Conservation (phyloP, 2,888 invertebrate genomes). For the Amphipyra berbera region DNA sequence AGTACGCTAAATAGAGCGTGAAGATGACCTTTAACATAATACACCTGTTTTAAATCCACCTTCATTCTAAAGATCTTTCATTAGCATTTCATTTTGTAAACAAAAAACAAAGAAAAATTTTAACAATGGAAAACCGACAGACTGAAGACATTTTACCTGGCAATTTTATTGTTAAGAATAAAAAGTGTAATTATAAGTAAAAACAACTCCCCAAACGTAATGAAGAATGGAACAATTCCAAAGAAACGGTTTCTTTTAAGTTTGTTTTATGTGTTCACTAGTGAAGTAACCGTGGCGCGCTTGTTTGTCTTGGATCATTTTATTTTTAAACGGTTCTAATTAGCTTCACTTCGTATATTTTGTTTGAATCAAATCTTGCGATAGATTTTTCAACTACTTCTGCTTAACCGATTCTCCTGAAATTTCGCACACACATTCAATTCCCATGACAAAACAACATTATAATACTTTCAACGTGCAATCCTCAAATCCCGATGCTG, state of each 20-base stretch:
- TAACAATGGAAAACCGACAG: slow-evolving; percentile 44
- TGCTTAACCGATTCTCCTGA: no score
- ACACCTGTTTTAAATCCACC: not conserved
- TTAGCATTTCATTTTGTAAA: slow-evolving; percentile 20
- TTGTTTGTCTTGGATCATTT: not conserved
- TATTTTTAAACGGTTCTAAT: not conserved
- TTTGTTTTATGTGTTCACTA: slow-evolving; percentile 24
- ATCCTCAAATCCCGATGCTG: no score
- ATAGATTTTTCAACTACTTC: no score
- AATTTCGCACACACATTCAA: no score
- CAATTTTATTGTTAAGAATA: slow-evolving; percentile 46
- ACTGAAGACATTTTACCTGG: slow-evolving; percentile 35
- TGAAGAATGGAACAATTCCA: slow-evolving; percentile 41
- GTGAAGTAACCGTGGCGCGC: not conserved
- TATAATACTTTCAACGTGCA: no score
- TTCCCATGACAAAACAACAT: no score
- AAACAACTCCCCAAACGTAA: slow-evolving; percentile 45
- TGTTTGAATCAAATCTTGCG: no score
- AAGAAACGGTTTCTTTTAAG: slow-evolving; percentile 35
- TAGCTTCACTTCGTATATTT: no score
- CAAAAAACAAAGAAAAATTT: slow-evolving; percentile 28
- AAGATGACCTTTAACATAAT: slow-evolving; percentile 6
- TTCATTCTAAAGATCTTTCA: slow-evolving; percentile 10
- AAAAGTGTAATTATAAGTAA: slow-evolving; percentile 55
- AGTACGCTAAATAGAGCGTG: slow-evolving; percentile 4